phyloP scores from a whole-genome alignment of 53 echinoderm and acorn worm genomes.

The Apostichopus leukothele region DNA sequence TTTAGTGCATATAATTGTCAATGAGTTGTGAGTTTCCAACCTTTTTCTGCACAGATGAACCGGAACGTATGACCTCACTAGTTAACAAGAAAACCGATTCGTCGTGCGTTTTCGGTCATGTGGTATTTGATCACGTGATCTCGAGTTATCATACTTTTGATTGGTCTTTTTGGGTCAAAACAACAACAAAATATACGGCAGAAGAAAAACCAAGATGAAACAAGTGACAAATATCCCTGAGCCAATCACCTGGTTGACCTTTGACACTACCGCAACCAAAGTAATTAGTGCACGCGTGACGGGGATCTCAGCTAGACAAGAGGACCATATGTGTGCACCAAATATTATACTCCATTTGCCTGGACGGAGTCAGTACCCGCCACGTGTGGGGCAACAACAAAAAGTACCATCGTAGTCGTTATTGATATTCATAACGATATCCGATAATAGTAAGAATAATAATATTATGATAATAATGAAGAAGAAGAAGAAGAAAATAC shows the following conservation, averaged over 20 bases:
- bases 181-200: no score
- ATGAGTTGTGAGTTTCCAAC: no score
- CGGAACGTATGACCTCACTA: no score
- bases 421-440: no score
- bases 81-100: no score
- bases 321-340: background rate
- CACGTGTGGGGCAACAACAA: background rate
- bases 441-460: background rate
- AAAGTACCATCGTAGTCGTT: no score
- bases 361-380: background rate
- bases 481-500: background rate
- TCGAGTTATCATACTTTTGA: no score
- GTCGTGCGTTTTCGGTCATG: no score
- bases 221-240: background rate
- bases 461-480: background rate
- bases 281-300: conserved; percentile 1
- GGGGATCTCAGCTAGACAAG: background rate
- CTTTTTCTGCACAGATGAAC: no score
- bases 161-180: no score
- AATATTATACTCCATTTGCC: background rate
- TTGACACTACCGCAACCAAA: background rate
- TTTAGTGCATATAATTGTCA: no score
- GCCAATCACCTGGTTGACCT: background rate
- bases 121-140: no score
- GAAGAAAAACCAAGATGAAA: background rate